Conservation (phyloP, 2,113 vertebrate species). For the Suncus etruscus region DNA sequence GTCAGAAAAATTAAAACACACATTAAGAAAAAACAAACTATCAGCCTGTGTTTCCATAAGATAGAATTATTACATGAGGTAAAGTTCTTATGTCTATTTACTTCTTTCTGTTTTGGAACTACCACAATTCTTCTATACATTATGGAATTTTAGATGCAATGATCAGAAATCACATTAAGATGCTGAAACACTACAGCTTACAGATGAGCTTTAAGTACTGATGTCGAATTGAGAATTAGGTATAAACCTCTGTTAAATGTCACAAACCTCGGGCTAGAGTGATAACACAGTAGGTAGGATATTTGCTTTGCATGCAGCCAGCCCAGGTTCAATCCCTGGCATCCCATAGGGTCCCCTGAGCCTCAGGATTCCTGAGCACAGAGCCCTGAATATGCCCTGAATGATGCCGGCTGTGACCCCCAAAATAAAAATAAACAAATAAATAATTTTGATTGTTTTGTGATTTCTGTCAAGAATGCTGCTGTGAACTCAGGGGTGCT, state of each 20-base stretch:
- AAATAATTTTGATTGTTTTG: not conserved
- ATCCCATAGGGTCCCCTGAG: too few species aligned
- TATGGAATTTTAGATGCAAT: conserved; percentile 51
- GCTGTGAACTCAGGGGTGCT: too few species aligned
- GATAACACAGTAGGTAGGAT: too few species aligned
- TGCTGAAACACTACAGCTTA: conserved; percentile 58
- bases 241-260: conserved; percentile 11
- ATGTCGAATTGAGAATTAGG: not conserved
- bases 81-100: not conserved
- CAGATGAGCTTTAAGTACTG: conserved; percentile 44
- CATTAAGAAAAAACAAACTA: conserved; percentile 58
- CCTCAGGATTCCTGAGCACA: too few species aligned
- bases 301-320: too few species aligned
- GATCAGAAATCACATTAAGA: conserved; percentile 53
- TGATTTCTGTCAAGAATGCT: not conserved
- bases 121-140: not conserved
- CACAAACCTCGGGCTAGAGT: not conserved
- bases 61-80: not conserved
- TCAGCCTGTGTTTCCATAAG: conserved; percentile 5
- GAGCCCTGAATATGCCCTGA: too few species aligned
- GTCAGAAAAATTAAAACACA: conserved; percentile 13
- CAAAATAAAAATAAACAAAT: too few species aligned
- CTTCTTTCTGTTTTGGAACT: not conserved
- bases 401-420: too few species aligned
- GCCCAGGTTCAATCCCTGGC: too few species aligned